Evolutionary conservation across 2,113 vertebrate genomes (phyloP).

Genomic region (Xyrauchen texanus): DNA sequence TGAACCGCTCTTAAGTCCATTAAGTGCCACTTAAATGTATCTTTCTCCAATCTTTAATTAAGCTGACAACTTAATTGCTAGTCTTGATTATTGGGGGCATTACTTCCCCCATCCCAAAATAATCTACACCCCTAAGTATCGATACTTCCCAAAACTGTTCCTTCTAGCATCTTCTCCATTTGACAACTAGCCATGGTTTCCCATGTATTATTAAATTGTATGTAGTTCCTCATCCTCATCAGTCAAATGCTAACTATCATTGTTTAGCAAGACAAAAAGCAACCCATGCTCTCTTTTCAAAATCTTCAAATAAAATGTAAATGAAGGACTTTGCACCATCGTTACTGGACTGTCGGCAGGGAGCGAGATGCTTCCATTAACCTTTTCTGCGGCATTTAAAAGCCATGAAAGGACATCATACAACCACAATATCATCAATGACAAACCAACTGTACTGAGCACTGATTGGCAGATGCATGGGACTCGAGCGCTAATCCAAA

Average conservation of each 20-base stretch:
- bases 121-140: too few species aligned
- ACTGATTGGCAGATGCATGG: conserved; percentile 7
- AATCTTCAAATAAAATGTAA: neutral
- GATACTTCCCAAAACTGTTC: too few species aligned
- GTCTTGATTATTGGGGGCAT: too few species aligned
- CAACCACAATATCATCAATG: neutral
- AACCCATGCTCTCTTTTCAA: neutral
- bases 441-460: neutral
- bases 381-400: conserved; percentile 25
- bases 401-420: conserved; percentile 15
- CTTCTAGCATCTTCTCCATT: too few species aligned
- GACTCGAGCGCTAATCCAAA: conserved; percentile 43
- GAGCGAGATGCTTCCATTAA: conserved; percentile 28
- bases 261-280: neutral
- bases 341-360: neutral
- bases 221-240: neutral
- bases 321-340: conserved; percentile 3
- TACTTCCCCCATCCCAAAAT: too few species aligned
- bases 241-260: neutral
- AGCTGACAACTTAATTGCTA: too few species aligned
- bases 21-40: too few species aligned
- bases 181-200: too few species aligned
- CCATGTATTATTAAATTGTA: too few species aligned
- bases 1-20: too few species aligned
- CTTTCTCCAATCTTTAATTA: too few species aligned